Evolutionary conservation across 2,113 vertebrate species (phyloP).

Genomic region (Pollachius pollachius): DNA sequence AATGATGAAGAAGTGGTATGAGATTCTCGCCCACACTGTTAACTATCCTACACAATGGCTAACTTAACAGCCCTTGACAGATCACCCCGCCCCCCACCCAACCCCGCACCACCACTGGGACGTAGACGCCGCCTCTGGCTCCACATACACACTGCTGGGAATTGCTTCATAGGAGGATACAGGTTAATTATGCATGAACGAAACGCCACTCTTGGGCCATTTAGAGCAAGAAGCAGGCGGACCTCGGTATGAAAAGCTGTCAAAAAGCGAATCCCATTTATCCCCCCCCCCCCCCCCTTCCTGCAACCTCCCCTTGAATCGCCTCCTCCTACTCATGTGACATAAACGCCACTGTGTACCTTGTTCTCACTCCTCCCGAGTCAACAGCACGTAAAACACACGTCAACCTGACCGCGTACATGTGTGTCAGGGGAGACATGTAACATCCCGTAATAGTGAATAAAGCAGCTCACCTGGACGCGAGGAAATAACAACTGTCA

Average conservation of each 20-base stretch:
- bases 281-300: slow-evolving; percentile 13
- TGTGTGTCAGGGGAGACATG: background rate
- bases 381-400: background rate
- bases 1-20: slow-evolving; percentile 1
- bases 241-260: slow-evolving; percentile 29
- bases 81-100: too few relatives aligned
- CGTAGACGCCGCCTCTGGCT: too few relatives aligned
- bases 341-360: slow-evolving; percentile 31
- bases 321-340: slow-evolving; percentile 53
- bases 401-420: background rate
- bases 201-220: background rate
- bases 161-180: too few relatives aligned
- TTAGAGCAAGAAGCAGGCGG: background rate
- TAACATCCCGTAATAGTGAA: background rate
- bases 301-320: slow-evolving; percentile 9
- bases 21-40: slow-evolving; percentile 17
- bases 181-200: too few relatives aligned
- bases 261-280: slow-evolving; percentile 33
- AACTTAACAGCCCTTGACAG: slow-evolving; percentile 6
- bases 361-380: background rate
- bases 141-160: too few relatives aligned
- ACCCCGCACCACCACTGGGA: too few relatives aligned
- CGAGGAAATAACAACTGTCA: slow-evolving; percentile 46
- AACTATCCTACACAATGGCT: background rate
- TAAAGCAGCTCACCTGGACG: slow-evolving; percentile 46